phyloP scores from a whole-genome alignment of 2,888 invertebrate species.

The Plutella xylostella region DNA sequence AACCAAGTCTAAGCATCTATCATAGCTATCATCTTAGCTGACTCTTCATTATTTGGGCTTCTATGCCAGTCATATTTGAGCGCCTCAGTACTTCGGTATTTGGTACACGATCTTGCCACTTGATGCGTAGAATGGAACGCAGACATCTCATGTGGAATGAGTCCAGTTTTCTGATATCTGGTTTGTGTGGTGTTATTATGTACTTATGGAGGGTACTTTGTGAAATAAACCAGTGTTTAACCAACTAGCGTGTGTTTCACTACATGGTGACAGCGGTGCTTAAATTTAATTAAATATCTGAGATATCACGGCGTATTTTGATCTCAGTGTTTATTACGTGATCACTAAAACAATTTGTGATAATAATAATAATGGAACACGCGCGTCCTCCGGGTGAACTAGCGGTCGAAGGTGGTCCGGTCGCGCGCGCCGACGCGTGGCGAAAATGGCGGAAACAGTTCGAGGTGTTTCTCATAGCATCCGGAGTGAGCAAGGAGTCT shows the following conservation, averaged over 20 bases:
- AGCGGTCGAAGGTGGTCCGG: slow-evolving; percentile 13
- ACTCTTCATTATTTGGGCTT: slow-evolving; percentile 5
- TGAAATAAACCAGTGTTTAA: too few relatives aligned
- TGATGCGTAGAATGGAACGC: neutral
- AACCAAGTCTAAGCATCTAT: slow-evolving; percentile 7
- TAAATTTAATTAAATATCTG: neutral
- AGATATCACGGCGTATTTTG: too few relatives aligned
- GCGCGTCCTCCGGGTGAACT: slow-evolving; percentile 16
- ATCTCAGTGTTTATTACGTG: too few relatives aligned
- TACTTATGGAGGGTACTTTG: too few relatives aligned
- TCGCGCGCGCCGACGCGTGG: slow-evolving; percentile 13
- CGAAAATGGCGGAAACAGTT: slow-evolving; percentile 17
- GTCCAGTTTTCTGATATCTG: slow-evolving; percentile 3
- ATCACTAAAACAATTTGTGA: slow-evolving; percentile 1
- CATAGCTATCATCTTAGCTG: slow-evolving; percentile 16
- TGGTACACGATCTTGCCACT: neutral
- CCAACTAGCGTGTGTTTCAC: slow-evolving; percentile 11
- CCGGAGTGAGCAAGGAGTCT: slow-evolving; percentile 18
- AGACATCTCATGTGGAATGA: neutral
- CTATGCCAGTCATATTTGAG: neutral
- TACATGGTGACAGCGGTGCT: slow-evolving; percentile 12
- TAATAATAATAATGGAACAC: too few relatives aligned
- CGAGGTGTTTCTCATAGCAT: too few relatives aligned
- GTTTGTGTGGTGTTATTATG: too few relatives aligned
- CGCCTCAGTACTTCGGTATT: neutral